Evolutionary conservation across 1,140 invertebrate species (phyloP), one percentile per base, ranked within the genome.

Genomic region (Heliconius nattereri): DNA sequence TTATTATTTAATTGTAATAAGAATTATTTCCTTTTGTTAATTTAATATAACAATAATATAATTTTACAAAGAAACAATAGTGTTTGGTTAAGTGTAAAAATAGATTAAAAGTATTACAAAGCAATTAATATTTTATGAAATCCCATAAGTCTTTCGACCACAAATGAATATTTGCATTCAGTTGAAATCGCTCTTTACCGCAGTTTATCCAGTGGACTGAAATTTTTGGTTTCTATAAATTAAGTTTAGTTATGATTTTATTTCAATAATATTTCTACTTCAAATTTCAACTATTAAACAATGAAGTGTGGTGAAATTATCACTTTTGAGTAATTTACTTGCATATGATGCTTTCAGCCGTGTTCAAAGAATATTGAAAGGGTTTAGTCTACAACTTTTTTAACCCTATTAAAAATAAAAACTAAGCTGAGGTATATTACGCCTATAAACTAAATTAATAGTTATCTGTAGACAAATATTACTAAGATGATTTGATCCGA

Each of bases 161-260:
- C 74, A 75, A 75, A 66, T 37, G 54, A 75, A 60, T 35, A 75
- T 75, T 75, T 75, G 74, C 54, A 60, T 75, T 66, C 74, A 19
- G 74, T 66, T 20, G 37, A 60, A 75, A 75, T 66, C 35, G 35
- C 74, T 66, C 60, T 75, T 75, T 8, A 60, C 52, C 35, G 35
- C 74, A 66, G 74, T 37, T 60, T 60, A 66, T 66, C 60, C 60
- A 66, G 60, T 66, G 60, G 29, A 66, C 60, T 66, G 60, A 66
- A 29, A 66, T 66, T 66, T 66, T 29, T 66, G 60, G 60, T 66
- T 66, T 66, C 60, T 66, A 66, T 66, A 66, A 66, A 66, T 66
- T 66, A 66, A 66, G 60, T 66, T 66, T 66, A 66, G 23, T 66
- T 29, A 66, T 66, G 60, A 66, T 66, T 66, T 66, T 66, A 66